Conservation (phyloP, 2,113 vertebrate genomes). For the Bubo bubo region DNA sequence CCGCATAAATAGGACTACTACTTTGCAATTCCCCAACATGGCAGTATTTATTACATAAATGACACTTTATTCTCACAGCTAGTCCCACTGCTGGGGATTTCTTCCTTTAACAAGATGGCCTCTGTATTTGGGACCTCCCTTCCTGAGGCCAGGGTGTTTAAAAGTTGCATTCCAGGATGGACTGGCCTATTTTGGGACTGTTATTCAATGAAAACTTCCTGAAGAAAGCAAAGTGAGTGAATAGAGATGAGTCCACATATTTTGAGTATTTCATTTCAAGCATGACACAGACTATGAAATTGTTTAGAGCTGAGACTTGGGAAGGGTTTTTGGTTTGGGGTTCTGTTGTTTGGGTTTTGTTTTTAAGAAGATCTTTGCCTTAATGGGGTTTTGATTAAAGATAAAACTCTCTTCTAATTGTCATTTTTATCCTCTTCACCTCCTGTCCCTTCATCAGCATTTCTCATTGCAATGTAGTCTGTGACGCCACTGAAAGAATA, state of each 20-base stretch:
- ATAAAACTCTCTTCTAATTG: background rate
- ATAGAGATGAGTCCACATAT: background rate
- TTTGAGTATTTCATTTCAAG: background rate
- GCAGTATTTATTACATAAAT: constrained; percentile 26
- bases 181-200: constrained; percentile 60
- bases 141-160: constrained; percentile 35
- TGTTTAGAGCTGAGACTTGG: background rate
- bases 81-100: background rate
- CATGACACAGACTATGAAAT: background rate
- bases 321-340: background rate
- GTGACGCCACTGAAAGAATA: background rate
- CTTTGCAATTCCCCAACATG: background rate
- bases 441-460: background rate
- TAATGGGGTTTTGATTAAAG: background rate
- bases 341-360: background rate
- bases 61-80: background rate
- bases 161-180: constrained; percentile 61
- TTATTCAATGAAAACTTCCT: constrained; percentile 50
- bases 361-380: background rate
- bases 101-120: constrained; percentile 6
- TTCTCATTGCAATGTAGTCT: background rate
- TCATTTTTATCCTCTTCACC: background rate
- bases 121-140: constrained; percentile 9
- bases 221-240: background rate
- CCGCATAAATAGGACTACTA: background rate